Evolutionary conservation across 2,113 vertebrate species (phyloP).

Genomic region (Macroglossus sobrinus): DNA sequence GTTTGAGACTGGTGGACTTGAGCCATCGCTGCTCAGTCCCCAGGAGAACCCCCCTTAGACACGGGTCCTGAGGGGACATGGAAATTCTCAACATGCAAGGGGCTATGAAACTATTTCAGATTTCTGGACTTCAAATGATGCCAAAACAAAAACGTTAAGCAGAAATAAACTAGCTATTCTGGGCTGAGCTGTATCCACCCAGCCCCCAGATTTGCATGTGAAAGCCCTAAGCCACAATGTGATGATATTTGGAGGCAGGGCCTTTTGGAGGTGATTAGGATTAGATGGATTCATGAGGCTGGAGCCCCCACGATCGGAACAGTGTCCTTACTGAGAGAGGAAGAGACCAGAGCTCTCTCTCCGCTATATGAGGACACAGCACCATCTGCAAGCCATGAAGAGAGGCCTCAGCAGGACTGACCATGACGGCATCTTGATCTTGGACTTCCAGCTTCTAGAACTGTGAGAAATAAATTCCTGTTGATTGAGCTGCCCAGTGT

Average conservation of each 20-base stretch:
- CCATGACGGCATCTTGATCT: no score
- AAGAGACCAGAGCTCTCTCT: neutral
- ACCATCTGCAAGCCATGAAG: neutral
- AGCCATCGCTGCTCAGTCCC: neutral
- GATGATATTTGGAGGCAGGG: neutral
- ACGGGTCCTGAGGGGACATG: neutral
- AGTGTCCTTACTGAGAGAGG: neutral
- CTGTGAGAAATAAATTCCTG: accelerated
- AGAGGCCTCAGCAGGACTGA: neutral
- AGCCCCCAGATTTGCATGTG: neutral
- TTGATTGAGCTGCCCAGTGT: accelerated
- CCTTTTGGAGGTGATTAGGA: neutral
- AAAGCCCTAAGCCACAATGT: neutral
- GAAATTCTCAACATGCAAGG: no score
- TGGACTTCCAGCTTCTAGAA: neutral
- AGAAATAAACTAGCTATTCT: neutral
- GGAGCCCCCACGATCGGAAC: neutral
- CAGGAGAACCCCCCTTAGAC: neutral
- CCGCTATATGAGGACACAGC: accelerated
- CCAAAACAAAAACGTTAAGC: neutral
- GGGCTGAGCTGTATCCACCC: no score
- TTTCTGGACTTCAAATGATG: neutral
- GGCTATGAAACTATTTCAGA: neutral
- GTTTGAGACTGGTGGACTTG: neutral
- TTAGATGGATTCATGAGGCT: neutral